Conservation (phyloP, 2,797 vertebrate species). For the Sphenodon punctatus region DNA sequence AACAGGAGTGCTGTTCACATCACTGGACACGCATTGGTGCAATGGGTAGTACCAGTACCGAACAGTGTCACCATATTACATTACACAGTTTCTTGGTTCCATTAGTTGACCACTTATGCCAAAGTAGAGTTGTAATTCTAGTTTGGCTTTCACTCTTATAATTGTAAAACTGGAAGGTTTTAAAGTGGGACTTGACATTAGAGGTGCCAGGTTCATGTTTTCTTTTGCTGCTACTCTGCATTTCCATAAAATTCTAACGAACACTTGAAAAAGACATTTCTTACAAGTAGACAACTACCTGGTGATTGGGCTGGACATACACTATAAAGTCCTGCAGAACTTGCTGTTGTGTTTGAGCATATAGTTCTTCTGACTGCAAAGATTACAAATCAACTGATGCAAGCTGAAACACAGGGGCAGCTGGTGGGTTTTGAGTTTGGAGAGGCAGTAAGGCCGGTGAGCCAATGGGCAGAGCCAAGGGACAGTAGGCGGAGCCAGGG, state of each 20-base stretch:
- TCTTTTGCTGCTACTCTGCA: neutral
- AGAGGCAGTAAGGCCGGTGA: too few relatives aligned
- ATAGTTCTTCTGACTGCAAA: neutral
- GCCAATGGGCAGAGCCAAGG: too few relatives aligned
- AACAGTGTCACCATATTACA: neutral
- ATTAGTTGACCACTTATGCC: neutral
- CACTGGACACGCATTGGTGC: too few relatives aligned
- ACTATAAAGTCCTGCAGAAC: accelerated
- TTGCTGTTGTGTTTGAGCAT: neutral
- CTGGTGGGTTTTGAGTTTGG: too few relatives aligned
- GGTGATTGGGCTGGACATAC: neutral
- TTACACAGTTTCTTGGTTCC: neutral
- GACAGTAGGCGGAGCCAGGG: too few relatives aligned
- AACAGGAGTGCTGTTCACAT: too few relatives aligned
- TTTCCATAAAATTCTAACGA: neutral
- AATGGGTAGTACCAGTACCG: too few relatives aligned
- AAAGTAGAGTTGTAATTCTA: neutral
- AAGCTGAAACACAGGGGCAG: too few relatives aligned
- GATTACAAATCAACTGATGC: too few relatives aligned
- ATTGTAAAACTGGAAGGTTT: neutral
- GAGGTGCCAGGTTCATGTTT: neutral
- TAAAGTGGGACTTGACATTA: neutral
- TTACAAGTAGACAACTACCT: neutral
- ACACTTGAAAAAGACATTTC: neutral
- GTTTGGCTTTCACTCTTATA: neutral